Percentiles rank a stretch among this genome's conserved stretches.
Conservation (phyloP, 2,797 vertebrate species). For the Heliangelus exortis region DNA sequence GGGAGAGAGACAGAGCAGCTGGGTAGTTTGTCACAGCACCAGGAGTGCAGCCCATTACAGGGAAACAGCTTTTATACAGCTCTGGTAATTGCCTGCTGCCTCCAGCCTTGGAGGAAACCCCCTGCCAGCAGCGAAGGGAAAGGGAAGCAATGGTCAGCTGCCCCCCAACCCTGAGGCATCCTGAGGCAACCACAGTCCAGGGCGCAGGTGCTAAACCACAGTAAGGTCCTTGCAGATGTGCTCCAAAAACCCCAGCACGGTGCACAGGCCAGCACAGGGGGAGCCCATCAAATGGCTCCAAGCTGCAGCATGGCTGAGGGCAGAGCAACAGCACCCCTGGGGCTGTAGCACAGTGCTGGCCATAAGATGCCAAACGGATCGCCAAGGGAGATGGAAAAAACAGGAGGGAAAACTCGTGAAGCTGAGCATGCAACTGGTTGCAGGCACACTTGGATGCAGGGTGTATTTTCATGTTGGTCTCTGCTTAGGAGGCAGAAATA, state of each 20-base stretch:
- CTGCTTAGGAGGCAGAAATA: background rate
- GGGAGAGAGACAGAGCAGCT: background rate
- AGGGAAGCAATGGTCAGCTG: background rate
- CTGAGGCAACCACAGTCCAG: background rate
- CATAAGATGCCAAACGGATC: accelerated
- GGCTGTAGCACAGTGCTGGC: accelerated
- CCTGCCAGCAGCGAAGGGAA: background rate
- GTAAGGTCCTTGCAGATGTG: background rate
- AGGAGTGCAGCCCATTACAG: background rate
- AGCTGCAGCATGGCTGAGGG: background rate
- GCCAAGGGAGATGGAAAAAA: background rate
- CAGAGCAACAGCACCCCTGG: background rate
- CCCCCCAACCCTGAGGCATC: background rate
- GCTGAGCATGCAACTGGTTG: background rate
- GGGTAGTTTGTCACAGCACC: slow-evolving; percentile 7
- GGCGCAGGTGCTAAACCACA: background rate
- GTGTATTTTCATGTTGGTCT: background rate
- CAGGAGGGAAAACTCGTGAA: background rate
- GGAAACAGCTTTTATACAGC: slow-evolving; percentile 40
- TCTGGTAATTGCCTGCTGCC: background rate
- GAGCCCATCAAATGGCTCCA: background rate
- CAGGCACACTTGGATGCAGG: background rate
- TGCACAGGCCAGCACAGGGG: background rate
- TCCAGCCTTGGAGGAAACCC: background rate
- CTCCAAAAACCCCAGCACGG: background rate